These are phyloP conservation scores for Phragmatobia fuliginosa DNA, from an alignment of 2,888 invertebrate species.

Conservation along the genomic window DNA sequence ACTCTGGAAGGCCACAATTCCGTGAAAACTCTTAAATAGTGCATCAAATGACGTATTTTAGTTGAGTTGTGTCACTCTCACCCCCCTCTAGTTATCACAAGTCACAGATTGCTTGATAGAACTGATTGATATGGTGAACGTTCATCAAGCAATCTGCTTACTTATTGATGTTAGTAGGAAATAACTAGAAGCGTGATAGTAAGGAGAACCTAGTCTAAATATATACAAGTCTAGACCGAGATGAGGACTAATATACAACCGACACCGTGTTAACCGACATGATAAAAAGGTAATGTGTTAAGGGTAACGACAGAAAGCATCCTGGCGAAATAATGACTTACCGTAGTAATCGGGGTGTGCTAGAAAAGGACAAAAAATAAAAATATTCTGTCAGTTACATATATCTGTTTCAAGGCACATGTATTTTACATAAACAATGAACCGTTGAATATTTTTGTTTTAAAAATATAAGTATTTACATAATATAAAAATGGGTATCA, in stretches of 20 bases:
- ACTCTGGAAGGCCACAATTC: slow-evolving; percentile 85
- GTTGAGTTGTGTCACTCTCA: slow-evolving; percentile 57
- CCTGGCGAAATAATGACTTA: slow-evolving; percentile 95
- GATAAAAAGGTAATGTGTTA: slow-evolving; percentile 66
- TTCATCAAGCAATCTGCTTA: slow-evolving; percentile 80
- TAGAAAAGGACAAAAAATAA: slow-evolving; percentile 85
- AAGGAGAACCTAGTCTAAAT: slow-evolving; percentile 66
- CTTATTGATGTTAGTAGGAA: slow-evolving; percentile 80
- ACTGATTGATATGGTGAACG: slow-evolving; percentile 37
- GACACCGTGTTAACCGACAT: slow-evolving; percentile 79
- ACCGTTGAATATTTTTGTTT: slow-evolving; percentile 51
- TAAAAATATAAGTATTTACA: slow-evolving; percentile 47
- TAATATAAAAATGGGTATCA: slow-evolving; percentile 44
- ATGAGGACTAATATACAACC: slow-evolving; percentile 73
- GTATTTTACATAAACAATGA: slow-evolving; percentile 43
- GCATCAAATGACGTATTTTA: slow-evolving; percentile 59
- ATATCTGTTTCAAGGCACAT: slow-evolving; percentile 42
- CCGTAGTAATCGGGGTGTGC: slow-evolving; percentile 99
- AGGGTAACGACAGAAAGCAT: slow-evolving; percentile 68
- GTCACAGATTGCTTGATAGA: slow-evolving; percentile 78
- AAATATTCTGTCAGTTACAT: slow-evolving; percentile 74
- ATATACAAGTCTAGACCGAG: slow-evolving; percentile 75
- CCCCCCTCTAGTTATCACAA: slow-evolving; percentile 57
- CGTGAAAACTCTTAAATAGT: slow-evolving; percentile 55
- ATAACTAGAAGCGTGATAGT: slow-evolving; percentile 83